Conservation (phyloP, 1,140 invertebrate species). For the Temnothorax longispinosus region DNA sequence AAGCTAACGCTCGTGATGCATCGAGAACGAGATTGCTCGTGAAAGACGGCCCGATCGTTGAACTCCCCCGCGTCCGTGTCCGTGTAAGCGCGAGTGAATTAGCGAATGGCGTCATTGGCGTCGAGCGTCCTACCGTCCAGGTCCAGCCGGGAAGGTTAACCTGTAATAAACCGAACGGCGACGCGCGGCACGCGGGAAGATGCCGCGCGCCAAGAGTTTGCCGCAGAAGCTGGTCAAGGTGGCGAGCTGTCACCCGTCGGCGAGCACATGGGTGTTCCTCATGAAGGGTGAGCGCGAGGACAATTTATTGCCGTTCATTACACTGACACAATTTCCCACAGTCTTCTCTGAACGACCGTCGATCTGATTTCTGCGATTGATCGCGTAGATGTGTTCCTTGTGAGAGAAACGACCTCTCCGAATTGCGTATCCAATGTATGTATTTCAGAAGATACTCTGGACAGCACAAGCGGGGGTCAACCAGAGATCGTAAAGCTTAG, state of each 20-base stretch:
- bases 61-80: constrained; percentile 45
- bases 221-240: constrained; percentile 87
- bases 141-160: constrained; percentile 61
- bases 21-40: neutral
- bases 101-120: neutral
- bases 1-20: no score
- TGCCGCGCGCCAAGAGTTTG: constrained; percentile 87
- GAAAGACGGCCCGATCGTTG: constrained; percentile 74
- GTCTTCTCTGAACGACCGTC: neutral
- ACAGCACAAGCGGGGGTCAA: constrained; percentile 87
- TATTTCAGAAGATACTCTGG: constrained; percentile 82
- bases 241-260: constrained; percentile 75
- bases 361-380: neutral
- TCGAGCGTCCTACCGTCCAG: constrained; percentile 22
- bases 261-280: constrained; percentile 89
- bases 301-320: neutral
- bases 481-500: constrained; percentile 91
- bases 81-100: neutral
- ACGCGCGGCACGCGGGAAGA: constrained; percentile 72
- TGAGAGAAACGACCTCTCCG: no score
- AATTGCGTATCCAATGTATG: neutral
- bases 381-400: no score
- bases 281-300: constrained; percentile 86
- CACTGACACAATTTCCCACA: neutral
- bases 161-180: constrained; percentile 23